Conservation (phyloP, 2,797 vertebrate genomes). For the Notoglanidium macrostoma region DNA sequence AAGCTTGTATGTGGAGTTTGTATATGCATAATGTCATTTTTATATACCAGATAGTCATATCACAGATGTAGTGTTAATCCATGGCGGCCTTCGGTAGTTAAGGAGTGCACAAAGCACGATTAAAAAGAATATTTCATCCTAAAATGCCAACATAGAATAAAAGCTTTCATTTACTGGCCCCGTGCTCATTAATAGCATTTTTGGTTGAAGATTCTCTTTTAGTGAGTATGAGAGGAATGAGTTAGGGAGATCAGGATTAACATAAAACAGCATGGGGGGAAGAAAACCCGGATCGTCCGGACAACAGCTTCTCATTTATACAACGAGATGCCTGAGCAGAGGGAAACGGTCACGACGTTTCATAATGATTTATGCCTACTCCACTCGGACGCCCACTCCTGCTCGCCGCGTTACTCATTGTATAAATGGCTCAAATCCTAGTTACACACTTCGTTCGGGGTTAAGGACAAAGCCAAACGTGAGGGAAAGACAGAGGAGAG, state of each 20-base stretch:
- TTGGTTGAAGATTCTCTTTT: constrained; percentile 15
- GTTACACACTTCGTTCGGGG: constrained; percentile 27
- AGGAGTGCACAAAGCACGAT: not conserved
- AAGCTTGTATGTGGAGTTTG: not conserved
- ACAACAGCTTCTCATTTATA: constrained; percentile 56
- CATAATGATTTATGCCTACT: constrained; percentile 18
- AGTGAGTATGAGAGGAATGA: constrained; percentile 20
- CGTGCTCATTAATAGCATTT: not conserved
- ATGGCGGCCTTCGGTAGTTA: not conserved
- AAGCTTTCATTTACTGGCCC: not conserved
- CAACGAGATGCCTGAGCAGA: constrained; percentile 47
- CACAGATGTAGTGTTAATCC: not conserved
- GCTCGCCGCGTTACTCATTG: constrained; percentile 31
- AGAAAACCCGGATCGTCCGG: not conserved
- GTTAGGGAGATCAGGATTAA: constrained; percentile 49
- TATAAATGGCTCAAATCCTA: constrained; percentile 52
- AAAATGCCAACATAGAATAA: not conserved
- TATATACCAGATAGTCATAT: not conserved
- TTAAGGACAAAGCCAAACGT: constrained; percentile 35
- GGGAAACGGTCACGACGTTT: constrained; percentile 41
- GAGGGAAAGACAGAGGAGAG: constrained; percentile 18
- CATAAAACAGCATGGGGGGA: not conserved
- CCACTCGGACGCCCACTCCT: constrained; percentile 42
- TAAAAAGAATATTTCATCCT: not conserved
- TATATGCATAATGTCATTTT: not conserved